A percentile compares a stretch with the other conserved stretches of the same genome.
phyloP scores from a whole-genome alignment of 1,140 invertebrate genomes.

The Adelges cooleyi region DNA sequence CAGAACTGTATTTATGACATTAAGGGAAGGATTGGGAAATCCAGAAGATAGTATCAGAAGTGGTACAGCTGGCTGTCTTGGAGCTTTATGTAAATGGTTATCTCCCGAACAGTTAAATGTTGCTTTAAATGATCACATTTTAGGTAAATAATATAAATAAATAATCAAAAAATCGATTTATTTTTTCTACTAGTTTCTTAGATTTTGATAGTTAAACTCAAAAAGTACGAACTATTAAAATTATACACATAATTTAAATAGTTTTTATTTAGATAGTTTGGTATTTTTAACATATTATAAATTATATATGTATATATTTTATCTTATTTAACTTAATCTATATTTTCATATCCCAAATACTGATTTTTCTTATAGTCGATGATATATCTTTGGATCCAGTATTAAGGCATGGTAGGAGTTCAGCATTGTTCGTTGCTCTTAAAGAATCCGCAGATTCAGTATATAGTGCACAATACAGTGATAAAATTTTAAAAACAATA shows the following conservation, averaged over 20 bases:
- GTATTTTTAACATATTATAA: no score
- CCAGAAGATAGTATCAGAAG: conserved; percentile 68
- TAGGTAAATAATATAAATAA: conserved; percentile 40
- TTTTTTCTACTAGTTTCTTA: not conserved
- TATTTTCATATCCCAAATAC: not conserved
- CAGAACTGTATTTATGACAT: conserved; percentile 59
- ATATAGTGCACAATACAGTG: conserved; percentile 53
- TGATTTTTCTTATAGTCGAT: conserved; percentile 41
- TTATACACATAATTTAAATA: no score
- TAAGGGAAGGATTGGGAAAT: conserved; percentile 55
- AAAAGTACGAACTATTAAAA: no score
- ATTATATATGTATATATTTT: no score
- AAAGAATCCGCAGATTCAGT: conserved; percentile 69
- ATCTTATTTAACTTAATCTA: not conserved
- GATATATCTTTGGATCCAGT: conserved; percentile 54
- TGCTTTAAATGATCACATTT: conserved; percentile 62
- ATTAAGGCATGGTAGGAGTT: conserved; percentile 66
- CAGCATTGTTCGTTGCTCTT: conserved; percentile 73
- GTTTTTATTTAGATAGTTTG: no score
- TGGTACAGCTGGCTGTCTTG: conserved; percentile 75
- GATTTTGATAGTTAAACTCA: no score
- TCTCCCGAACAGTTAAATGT: conserved; percentile 58
- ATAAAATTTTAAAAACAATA: conserved; percentile 56
- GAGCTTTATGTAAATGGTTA: conserved; percentile 68
- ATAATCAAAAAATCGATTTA: not conserved